Conservation (phyloP, 2,113 vertebrate genomes). For the Charadrius vociferus region DNA sequence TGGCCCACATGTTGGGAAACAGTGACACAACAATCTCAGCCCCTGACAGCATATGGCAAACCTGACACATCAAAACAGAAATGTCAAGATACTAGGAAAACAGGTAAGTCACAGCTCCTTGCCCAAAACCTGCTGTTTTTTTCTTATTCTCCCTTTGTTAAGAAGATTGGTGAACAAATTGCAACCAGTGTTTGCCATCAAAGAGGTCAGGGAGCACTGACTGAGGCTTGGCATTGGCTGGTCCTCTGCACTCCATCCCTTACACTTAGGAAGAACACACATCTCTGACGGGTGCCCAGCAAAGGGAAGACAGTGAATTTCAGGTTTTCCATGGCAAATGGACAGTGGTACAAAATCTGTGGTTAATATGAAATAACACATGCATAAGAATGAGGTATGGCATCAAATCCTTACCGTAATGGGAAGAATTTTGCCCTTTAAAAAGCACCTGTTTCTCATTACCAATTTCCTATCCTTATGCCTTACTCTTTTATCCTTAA, state of each 20-base stretch:
- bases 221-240: not conserved
- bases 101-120: not conserved
- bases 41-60: not conserved
- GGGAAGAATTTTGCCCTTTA: not conserved
- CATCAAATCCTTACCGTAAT: not conserved
- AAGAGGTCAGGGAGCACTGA: not conserved
- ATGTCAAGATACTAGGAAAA: not conserved
- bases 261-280: not conserved
- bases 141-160: not conserved
- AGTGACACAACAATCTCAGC: not conserved
- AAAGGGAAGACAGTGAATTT: not conserved
- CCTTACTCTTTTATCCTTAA: not conserved
- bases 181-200: not conserved
- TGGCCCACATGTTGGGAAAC: not conserved
- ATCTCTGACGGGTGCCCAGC: not conserved
- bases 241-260: rapidly evolving
- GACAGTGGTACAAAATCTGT: not conserved
- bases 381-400: not conserved
- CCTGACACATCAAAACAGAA: not conserved
- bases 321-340: not conserved
- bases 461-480: not conserved
- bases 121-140: not conserved
- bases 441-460: not conserved
- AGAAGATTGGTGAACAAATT: not conserved
- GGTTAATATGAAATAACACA: not conserved